phyloP scores from a whole-genome alignment of 2,113 vertebrate genomes.

The Prinia subflava region DNA sequence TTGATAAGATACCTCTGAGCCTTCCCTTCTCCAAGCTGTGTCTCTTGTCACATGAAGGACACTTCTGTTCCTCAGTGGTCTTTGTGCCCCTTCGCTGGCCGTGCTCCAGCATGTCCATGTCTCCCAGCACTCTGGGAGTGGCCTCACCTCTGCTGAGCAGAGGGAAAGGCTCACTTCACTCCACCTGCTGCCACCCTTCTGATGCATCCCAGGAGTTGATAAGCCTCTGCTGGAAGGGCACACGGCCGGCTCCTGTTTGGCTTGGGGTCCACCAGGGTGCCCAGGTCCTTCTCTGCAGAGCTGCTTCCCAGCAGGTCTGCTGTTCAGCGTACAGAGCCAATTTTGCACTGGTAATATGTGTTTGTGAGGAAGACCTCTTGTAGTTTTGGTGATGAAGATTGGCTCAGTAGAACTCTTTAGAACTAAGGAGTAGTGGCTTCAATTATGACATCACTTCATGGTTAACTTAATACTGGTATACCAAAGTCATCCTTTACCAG shows the following conservation, averaged over 20 bases:
- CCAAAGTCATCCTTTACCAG: neutral
- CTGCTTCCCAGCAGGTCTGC: neutral
- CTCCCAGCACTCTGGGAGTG: neutral
- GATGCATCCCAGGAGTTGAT: neutral
- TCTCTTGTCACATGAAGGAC: neutral
- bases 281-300: neutral
- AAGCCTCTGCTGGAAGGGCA: neutral
- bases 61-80: neutral
- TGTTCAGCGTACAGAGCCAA: neutral
- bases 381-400: neutral
- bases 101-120: neutral
- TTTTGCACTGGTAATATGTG: neutral
- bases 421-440: neutral
- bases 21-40: neutral
- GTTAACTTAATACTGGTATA: neutral
- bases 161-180: neutral
- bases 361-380: neutral
- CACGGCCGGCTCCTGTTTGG: fast-evolving
- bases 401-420: neutral
- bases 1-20: neutral
- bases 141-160: neutral
- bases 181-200: neutral
- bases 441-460: neutral
- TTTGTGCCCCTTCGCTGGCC: neutral
- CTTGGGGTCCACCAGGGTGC: neutral